Evolutionary conservation across 2,888 invertebrate genomes (phyloP).

Genomic region (Flabesymbios commensalis): DNA sequence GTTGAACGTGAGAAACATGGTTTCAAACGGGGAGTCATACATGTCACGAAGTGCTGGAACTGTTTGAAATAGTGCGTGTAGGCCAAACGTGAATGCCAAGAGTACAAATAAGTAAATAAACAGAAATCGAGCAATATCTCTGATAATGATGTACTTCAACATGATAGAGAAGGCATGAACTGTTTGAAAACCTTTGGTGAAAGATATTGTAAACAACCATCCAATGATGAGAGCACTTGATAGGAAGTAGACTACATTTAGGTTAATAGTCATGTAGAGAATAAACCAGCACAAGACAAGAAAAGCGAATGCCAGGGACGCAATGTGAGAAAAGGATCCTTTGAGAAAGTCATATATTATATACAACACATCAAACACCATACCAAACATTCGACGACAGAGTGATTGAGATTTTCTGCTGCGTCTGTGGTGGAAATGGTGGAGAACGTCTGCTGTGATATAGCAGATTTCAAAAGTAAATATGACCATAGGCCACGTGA

Average conservation of each 20-base stretch:
- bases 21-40: conserved; percentile 41
- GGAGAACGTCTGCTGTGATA: conserved; percentile 10
- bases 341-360: too few relatives aligned
- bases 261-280: conserved; percentile 34
- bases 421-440: neutral
- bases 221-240: conserved; percentile 50
- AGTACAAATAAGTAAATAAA: conserved; percentile 55
- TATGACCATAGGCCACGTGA: conserved; percentile 33
- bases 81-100: conserved; percentile 54
- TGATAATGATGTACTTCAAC: conserved; percentile 53
- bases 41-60: conserved; percentile 33
- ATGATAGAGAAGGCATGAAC: conserved; percentile 56
- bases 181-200: conserved; percentile 53
- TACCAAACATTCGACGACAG: neutral
- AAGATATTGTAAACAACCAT: conserved; percentile 53
- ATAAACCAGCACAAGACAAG: conserved; percentile 21
- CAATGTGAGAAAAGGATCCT: conserved; percentile 15
- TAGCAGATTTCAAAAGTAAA: conserved; percentile 33
- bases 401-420: too few relatives aligned
- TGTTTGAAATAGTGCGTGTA: conserved; percentile 50
- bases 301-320: conserved; percentile 43
- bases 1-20: conserved; percentile 54
- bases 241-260: conserved; percentile 48
- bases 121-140: conserved; percentile 51
- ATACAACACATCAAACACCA: neutral